Evolutionary conservation across 2,888 invertebrate species (phyloP).

Genomic region (Drosophila neotestacea): DNA sequence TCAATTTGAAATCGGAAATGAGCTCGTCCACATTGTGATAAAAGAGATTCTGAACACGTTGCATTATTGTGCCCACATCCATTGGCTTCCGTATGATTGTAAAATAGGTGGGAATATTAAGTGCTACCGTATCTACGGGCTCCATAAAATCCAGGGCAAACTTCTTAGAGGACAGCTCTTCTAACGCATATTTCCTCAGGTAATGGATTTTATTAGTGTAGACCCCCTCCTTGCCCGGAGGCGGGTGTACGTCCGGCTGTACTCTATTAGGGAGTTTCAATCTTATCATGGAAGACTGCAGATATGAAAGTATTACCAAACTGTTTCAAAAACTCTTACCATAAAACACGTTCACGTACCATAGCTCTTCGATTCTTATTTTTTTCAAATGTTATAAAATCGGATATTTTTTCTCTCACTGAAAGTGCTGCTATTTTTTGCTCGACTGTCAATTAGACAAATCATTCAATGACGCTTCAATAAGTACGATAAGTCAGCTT

Average conservation of each 20-base stretch:
- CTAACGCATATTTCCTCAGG: constrained; percentile 46
- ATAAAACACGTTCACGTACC: too few species aligned
- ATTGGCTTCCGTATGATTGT: constrained; percentile 28
- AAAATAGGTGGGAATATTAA: constrained; percentile 35
- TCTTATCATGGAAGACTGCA: too few species aligned
- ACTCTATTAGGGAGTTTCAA: constrained; percentile 15
- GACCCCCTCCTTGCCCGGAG: constrained; percentile 2
- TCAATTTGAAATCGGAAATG: constrained; percentile 24
- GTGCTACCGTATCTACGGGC: constrained; percentile 38
- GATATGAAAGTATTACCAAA: too few species aligned
- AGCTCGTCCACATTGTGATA: too few species aligned
- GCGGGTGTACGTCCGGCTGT: constrained; percentile 45
- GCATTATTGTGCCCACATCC: constrained; percentile 50
- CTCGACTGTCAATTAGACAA: too few species aligned
- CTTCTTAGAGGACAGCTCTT: constrained; percentile 45
- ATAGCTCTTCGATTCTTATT: too few species aligned
- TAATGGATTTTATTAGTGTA: constrained; percentile 58
- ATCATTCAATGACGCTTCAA: too few species aligned
- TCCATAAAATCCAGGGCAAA: constrained; percentile 49
- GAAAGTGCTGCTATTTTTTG: too few species aligned
- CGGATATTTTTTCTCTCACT: too few species aligned
- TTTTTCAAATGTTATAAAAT: too few species aligned
- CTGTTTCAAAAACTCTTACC: too few species aligned
- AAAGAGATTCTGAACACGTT: constrained; percentile 45
- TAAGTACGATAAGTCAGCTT: too few species aligned